phyloP scores from a whole-genome alignment of 2,797 vertebrate genomes.

The Rhincodon typus region DNA sequence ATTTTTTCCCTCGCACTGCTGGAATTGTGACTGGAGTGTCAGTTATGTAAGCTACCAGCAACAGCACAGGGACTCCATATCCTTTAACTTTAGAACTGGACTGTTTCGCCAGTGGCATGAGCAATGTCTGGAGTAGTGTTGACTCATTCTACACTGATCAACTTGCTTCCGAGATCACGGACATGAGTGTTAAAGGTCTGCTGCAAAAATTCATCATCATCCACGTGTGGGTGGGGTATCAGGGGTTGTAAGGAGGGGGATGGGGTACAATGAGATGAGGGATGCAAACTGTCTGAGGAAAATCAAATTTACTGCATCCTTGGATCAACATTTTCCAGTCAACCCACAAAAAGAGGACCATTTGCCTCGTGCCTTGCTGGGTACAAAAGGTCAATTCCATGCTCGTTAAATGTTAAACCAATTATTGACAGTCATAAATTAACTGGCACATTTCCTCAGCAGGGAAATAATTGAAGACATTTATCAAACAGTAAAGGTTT shows the following conservation, averaged over 20 bases:
- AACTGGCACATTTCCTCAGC: neutral
- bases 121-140: neutral
- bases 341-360: neutral
- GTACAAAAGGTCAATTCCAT: neutral
- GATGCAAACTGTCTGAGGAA: neutral
- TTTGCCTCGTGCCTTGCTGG: neutral
- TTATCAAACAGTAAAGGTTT: constrained; percentile 18
- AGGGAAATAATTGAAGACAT: constrained; percentile 6
- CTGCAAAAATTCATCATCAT: neutral
- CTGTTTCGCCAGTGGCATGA: neutral
- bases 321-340: constrained; percentile 1
- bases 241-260: too few relatives aligned
- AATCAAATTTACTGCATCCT: neutral
- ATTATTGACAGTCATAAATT: constrained; percentile 26
- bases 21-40: neutral
- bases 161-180: neutral
- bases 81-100: neutral
- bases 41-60: neutral
- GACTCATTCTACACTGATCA: neutral
- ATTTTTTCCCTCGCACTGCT: too few relatives aligned
- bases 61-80: neutral
- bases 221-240: neutral
- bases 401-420: constrained; percentile 21
- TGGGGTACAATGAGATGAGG: too few relatives aligned
- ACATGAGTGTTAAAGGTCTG: too few relatives aligned